A percentile compares a stretch with the other conserved stretches of the same genome.
Conservation (phyloP, 2,888 invertebrate genomes). For the Escarpia spicata region DNA sequence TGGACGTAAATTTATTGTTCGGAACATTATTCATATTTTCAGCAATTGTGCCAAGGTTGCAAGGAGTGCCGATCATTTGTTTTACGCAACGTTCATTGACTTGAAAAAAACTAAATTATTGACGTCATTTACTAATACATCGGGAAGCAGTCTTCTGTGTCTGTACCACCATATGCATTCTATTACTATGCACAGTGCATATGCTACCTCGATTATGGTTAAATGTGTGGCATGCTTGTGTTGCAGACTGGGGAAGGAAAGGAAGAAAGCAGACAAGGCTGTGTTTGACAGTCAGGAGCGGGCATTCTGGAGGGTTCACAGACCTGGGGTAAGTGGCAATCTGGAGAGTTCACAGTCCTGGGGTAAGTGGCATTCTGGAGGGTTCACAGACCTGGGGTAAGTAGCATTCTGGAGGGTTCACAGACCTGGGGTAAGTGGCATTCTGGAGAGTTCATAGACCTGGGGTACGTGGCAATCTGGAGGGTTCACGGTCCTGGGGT, state of each 20-base stretch:
- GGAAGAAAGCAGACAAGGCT: slow-evolving; percentile 95
- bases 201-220: neutral
- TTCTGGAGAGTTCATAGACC: neutral
- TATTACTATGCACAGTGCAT: no score
- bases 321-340: slow-evolving; percentile 5
- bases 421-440: neutral
- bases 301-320: slow-evolving; percentile 85
- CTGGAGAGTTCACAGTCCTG: neutral
- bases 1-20: no score
- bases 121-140: no score
- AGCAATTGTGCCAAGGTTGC: no score
- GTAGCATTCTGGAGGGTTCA: neutral
- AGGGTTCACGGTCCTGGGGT: neutral
- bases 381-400: neutral
- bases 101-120: no score
- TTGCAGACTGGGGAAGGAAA: slow-evolving; percentile 83
- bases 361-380: neutral
- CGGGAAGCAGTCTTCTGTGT: no score
- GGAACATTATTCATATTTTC: no score
- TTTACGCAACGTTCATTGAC: no score
- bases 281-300: slow-evolving; percentile 94
- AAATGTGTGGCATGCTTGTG: neutral
- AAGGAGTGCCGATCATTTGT: no score
- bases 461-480: neutral
- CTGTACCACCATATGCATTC: no score